Conservation (phyloP, 2,797 vertebrate genomes). For the Onychomys arenicola region DNA sequence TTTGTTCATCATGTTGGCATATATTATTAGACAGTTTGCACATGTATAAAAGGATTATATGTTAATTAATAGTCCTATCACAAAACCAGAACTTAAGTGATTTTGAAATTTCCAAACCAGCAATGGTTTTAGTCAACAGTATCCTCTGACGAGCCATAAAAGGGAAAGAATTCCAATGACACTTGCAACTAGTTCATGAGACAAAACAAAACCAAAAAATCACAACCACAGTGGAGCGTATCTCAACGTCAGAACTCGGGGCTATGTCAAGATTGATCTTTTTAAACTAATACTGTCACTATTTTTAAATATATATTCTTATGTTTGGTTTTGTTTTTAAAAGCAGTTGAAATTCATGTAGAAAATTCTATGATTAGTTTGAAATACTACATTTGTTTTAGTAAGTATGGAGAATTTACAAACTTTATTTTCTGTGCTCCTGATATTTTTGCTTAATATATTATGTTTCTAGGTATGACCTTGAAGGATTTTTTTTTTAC, state of each 20-base stretch:
- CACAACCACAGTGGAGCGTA: slow-evolving; percentile 30
- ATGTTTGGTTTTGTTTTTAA: slow-evolving; percentile 57
- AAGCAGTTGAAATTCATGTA: slow-evolving; percentile 32
- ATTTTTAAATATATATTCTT: slow-evolving; percentile 67
- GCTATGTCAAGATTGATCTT: slow-evolving; percentile 77
- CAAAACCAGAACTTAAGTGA: slow-evolving; percentile 43
- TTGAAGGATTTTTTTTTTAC: slow-evolving; percentile 14
- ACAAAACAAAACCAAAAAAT: slow-evolving; percentile 15
- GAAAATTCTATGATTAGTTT: slow-evolving; percentile 62
- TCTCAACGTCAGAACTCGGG: slow-evolving; percentile 75
- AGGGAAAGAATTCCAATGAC: slow-evolving; percentile 60
- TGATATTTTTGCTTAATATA: slow-evolving; percentile 38
- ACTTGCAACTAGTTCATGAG: slow-evolving; percentile 74
- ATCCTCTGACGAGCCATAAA: not conserved
- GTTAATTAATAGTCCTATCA: slow-evolving; percentile 55
- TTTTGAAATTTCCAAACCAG: slow-evolving; percentile 31
- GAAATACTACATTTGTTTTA: not conserved
- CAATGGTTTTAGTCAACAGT: slow-evolving; percentile 60
- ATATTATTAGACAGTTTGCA: slow-evolving; percentile 33
- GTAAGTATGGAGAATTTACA: not conserved
- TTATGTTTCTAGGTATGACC: slow-evolving; percentile 25
- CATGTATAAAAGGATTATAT: slow-evolving; percentile 28
- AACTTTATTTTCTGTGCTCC: slow-evolving; percentile 17
- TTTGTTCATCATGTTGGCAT: slow-evolving; percentile 46
- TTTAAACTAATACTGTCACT: slow-evolving; percentile 61